Conservation (phyloP, 1,140 invertebrate genomes). For the Forficula auricularia region DNA sequence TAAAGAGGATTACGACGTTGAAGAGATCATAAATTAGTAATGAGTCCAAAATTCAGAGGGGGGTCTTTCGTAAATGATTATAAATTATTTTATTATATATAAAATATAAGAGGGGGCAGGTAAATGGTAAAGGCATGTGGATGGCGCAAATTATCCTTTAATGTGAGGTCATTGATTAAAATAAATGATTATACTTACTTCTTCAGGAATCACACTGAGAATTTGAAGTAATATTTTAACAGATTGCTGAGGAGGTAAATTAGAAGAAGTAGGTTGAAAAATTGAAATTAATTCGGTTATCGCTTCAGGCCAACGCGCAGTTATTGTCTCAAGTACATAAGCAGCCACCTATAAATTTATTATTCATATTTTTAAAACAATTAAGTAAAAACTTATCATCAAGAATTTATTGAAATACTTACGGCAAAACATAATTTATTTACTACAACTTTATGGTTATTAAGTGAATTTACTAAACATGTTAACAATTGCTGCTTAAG, state of each 20-base stretch:
- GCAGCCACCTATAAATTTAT: constrained; percentile 38
- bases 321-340: constrained; percentile 43
- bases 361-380: too few relatives aligned
- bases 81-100: too few relatives aligned
- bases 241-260: constrained; percentile 30
- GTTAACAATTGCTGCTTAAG: constrained; percentile 59
- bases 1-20: too few relatives aligned
- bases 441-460: constrained; percentile 64
- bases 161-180: too few relatives aligned
- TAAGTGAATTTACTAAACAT: constrained; percentile 51
- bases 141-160: constrained; percentile 3
- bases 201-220: constrained; percentile 60
- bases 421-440: constrained; percentile 75
- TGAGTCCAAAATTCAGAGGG: too few relatives aligned
- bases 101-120: too few relatives aligned
- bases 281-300: constrained; percentile 42
- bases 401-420: constrained; percentile 25
- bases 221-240: constrained; percentile 48
- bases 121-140: too few relatives aligned
- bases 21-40: too few relatives aligned
- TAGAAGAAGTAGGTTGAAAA: constrained; percentile 40
- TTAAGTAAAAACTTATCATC: neutral
- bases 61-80: too few relatives aligned
- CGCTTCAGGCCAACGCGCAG: constrained; percentile 41
- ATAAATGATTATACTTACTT: constrained; percentile 45